Base-by-base conservation (phyloP, 2,113 vertebrate species). In the Aegypius monachus region DNA sequence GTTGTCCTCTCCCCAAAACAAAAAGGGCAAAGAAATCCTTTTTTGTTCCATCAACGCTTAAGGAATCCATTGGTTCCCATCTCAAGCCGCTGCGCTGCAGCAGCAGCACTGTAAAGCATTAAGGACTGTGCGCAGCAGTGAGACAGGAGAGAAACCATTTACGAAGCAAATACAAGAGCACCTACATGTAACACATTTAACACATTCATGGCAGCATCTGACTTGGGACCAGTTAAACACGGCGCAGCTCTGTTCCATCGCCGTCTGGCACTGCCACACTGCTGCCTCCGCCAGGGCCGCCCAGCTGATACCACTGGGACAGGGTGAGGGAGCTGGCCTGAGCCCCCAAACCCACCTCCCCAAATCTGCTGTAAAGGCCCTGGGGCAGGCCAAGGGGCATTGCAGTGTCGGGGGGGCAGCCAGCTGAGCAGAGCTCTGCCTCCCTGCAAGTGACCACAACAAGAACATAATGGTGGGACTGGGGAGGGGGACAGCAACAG, bases 171-270 rank as follows among this genome's bases (percentile, higher is more conserved):
- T 16, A 32, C 0, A 0, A 36, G 31, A 68, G 36, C 13, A 26
- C 38, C 31, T 29, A 40, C 13, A 25, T 20, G 3, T 2, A 8
- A 10, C 29, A 20, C 21, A 31, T 36, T 43, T 17, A 45, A 50
- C 36, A 32, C 47, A 34, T 12, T 52, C 10, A 25, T 48, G 38
- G 45, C 53, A 77, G 73, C 52, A 31, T 10, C 53, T 21, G 38
- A 25, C 52, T 40, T 4, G 0, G 23, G 36, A 53, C 23, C 2
- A 3, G 38, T 36, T 43, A n/a, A 81, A 14, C 34, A 36, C 34
- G 0, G 4, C 2, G 2, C 17, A 45, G 55, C 43, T 36, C 42
- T 7, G 23, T 17, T 74, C 22, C 29, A 8, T 43, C 2, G 5
- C 52, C 14, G 4, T 16, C 23, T 6, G 6, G 42, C 18, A 7